Evolutionary conservation across 2,888 invertebrate genomes (phyloP).

Genomic region (Cenopis cana): DNA sequence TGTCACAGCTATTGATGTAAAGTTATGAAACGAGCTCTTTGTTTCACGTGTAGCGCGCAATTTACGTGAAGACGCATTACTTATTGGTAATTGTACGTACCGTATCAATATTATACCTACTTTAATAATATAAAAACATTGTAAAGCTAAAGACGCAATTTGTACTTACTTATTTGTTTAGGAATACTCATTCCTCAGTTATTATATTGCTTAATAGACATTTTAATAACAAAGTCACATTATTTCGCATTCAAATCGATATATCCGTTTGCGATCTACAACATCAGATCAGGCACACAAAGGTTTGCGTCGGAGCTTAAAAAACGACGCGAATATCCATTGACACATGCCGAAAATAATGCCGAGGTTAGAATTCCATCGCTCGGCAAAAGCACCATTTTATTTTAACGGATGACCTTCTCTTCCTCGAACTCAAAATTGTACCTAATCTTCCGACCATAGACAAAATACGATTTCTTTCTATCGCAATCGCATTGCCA

Average conservation of each 20-base stretch:
- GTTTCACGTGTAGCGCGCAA: constrained; percentile 38
- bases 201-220: no score
- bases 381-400: constrained; percentile 59
- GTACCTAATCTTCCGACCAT: constrained; percentile 30
- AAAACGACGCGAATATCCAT: no score
- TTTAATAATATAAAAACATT: background rate
- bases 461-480: constrained; percentile 30
- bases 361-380: constrained; percentile 50
- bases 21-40: constrained; percentile 45
- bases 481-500: constrained; percentile 23
- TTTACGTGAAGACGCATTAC: constrained; percentile 5
- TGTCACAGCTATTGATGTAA: constrained; percentile 48
- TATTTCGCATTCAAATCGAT: no score
- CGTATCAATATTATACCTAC: background rate
- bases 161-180: background rate
- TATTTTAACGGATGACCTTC: constrained; percentile 58
- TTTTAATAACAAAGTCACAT: no score
- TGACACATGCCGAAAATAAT: constrained; percentile 4
- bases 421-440: constrained; percentile 26
- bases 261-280: no score
- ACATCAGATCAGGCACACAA: no score
- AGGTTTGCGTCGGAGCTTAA: no score
- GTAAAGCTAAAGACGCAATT: background rate
- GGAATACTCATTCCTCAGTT: background rate
- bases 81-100: background rate